phyloP scores from a whole-genome alignment of 2,888 invertebrate species.

The Nezara viridula region DNA sequence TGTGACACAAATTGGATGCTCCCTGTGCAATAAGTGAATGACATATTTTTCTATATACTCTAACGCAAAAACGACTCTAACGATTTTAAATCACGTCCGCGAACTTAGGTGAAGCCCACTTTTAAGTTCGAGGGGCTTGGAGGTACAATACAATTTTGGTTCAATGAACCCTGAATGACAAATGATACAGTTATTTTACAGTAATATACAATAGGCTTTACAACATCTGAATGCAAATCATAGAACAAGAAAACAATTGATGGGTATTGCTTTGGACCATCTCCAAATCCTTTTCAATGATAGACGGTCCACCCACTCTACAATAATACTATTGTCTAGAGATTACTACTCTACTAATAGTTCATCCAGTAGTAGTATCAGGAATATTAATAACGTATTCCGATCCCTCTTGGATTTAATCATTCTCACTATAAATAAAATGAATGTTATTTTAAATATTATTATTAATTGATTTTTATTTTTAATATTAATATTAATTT shows the following conservation, averaged over 20 bases:
- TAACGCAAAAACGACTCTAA: too few relatives aligned
- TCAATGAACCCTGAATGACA: background rate
- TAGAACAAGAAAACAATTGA: conserved; percentile 17
- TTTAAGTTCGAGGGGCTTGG: too few relatives aligned
- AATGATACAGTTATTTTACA: background rate
- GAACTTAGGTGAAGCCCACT: too few relatives aligned
- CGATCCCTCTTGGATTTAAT: background rate
- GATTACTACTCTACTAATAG: background rate
- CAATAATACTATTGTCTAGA: background rate
- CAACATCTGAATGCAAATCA: conserved; percentile 22
- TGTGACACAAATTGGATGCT: too few relatives aligned
- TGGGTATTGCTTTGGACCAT: background rate
- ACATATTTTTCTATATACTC: too few relatives aligned
- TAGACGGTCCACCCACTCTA: background rate
- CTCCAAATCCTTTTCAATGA: conserved; percentile 21
- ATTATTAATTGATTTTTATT: too few relatives aligned
- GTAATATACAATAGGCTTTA: background rate
- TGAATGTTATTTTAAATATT: too few relatives aligned
- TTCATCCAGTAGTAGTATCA: background rate
- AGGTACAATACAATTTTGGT: too few relatives aligned
- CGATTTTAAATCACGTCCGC: too few relatives aligned
- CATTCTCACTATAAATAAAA: too few relatives aligned
- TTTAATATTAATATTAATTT: too few relatives aligned
- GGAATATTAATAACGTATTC: background rate
- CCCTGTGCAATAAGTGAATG: too few relatives aligned